These are phyloP conservation scores for Leucoraja ocellata DNA, from an alignment of 2,797 vertebrate genomes.

Conservation along the genomic window DNA sequence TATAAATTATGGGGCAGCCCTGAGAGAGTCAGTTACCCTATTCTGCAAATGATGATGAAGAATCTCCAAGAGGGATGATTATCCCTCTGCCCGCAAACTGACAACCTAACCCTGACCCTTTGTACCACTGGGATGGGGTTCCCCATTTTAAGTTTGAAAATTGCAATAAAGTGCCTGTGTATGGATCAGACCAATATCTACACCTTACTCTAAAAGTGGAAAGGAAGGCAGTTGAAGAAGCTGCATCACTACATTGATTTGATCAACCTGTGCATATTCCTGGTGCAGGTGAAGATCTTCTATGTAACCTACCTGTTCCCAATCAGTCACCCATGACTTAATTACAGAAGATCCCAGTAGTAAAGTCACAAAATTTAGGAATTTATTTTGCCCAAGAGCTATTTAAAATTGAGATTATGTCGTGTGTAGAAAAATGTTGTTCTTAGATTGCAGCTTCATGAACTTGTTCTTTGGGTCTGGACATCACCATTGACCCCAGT, in stretches of 20 bases:
- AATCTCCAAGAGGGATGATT: neutral
- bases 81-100: too few relatives aligned
- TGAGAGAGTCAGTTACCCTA: neutral
- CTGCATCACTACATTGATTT: neutral
- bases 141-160: neutral
- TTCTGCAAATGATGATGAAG: neutral
- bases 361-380: neutral
- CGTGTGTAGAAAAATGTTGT: neutral
- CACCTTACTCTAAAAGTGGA: neutral
- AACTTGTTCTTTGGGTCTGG: neutral
- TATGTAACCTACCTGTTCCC: neutral
- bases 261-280: neutral
- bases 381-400: slow-evolving; percentile 7
- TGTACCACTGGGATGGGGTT: neutral
- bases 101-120: neutral
- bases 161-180: neutral
- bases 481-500: neutral
- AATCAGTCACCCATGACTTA: neutral
- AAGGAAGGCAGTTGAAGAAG: neutral
- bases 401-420: neutral
- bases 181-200: neutral
- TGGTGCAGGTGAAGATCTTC: neutral
- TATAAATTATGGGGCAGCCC: neutral
- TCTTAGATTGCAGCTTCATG: neutral
- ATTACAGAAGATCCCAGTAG: too few relatives aligned